Base-by-base conservation (phyloP, 2,888 invertebrate genomes). In the Cerastoderma edule region DNA sequence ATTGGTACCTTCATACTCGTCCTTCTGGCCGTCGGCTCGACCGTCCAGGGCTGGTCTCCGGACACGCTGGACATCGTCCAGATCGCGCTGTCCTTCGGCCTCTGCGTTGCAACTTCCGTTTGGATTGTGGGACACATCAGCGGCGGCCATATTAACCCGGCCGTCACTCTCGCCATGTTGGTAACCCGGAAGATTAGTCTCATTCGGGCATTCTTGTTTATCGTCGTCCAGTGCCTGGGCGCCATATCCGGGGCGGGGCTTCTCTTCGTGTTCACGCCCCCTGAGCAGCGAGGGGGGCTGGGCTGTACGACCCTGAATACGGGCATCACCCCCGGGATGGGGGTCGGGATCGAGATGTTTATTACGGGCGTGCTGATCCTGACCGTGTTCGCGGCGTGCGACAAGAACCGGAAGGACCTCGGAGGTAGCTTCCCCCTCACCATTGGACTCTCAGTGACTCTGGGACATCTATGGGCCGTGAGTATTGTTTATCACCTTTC, bases 241-340 rank as follows among this genome's bases (percentile, higher is more conserved):
- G 97, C 96, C 30, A 97, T 98, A 86, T 97, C 97, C 0, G 98
- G 97, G 57, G 97, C 98, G 6, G 97, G 97, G 0, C 95, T 98
- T 80, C 95, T 98, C 97, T 82, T 74, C 35, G 86, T 82, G 0
- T 72, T 86, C 27, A 81, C 80, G 5, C 83, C 85, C 1, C 67
- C 35, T 1, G 28, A 30, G 28, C 95, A 96, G 3, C 97, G 97
- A 67, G 97, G 98, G 93, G 96, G 97, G 91, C 97, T 97, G 60
- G 98, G 98, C 28, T 97, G 96, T 35, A 97, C 85, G 1, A 48
- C 75, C 3, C 28, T 82, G 13, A 60, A 60, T 44, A 10, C 35
- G 0, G 77, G 69, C 13, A 56, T 87, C 27, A 93, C 94, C 22
- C 94, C 95, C 2, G 94, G 94, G 2, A 97, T 97, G 93, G 98